Base-by-base conservation (phyloP, 2,113 vertebrate species). In the Mugil cephalus region DNA sequence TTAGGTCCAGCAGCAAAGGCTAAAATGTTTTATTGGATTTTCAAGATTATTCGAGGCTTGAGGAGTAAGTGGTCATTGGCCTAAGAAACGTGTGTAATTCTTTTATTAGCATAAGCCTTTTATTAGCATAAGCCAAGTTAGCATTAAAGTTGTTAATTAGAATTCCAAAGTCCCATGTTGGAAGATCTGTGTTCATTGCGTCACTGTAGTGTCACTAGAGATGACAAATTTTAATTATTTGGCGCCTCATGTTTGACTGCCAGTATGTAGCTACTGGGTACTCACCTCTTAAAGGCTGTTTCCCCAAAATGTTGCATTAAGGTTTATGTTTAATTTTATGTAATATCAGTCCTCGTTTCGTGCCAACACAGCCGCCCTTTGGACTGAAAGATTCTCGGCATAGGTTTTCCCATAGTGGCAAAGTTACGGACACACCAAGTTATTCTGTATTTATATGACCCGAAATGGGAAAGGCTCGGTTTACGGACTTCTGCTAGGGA, bases 41-140 rank as follows among this genome's bases (percentile, higher is more conserved):
- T 1, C n/a, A n/a, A n/a, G n/a, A 63, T 79, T 80, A 87, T 88
- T 90, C 72, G 75, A 73, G 83, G 79, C 84, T 65, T 45, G 3
- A 67, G 50, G 40, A 71, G 53, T 76, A 85, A n/a, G 80, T 84
- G 82, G 80, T 77, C 84, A 75, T 76, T 68, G 52, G 45, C 62
- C 59, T 36, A 51, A 21, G 76, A 74, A 81, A 74, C 68, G 74
- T 18, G 8, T 83, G 77, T 56, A 69, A 74, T 62, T 89, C 76
- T 89, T 87, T 87, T 84, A 86, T 87, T 85, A 80, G 80, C 24
- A 9, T 65, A 43, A 69, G 65, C 46, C 80, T 47, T n/a, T n/a
- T n/a, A n/a, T n/a, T n/a, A n/a, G n/a, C n/a, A n/a, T n/a, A 61
- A 80, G 60, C 15, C 8, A 13, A 30, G 48, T 48, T 69, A 35